Percentiles rank a stretch among this genome's conserved stretches.
Conservation (phyloP, 2,797 vertebrate genomes). For the Chlorospingus flavigularis region DNA sequence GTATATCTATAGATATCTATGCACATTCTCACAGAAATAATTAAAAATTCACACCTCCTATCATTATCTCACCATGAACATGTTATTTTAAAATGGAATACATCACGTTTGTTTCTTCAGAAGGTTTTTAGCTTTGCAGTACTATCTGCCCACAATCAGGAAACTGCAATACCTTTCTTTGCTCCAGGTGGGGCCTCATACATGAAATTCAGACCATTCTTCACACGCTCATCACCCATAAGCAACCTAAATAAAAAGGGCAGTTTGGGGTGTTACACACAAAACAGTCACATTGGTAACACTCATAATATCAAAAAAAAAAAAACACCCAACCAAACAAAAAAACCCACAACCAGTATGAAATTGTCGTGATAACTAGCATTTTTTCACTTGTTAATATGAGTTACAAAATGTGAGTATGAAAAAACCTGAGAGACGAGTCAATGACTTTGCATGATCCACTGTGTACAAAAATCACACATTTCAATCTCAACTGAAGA, state of each 20-base stretch:
- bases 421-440: background rate
- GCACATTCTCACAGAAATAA: background rate
- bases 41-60: background rate
- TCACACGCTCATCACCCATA: slow-evolving; percentile 97
- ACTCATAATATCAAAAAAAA: background rate
- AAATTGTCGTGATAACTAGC: background rate
- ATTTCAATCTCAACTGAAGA: background rate
- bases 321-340: background rate
- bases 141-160: background rate
- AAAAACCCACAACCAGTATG: background rate
- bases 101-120: background rate
- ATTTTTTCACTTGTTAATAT: background rate
- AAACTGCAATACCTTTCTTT: slow-evolving; percentile 87
- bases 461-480: background rate
- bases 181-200: slow-evolving; percentile 97
- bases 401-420: background rate
- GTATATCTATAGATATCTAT: too few relatives aligned
- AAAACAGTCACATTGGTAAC: background rate
- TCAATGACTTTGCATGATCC: accelerated
- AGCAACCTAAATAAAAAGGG: slow-evolving; percentile 81
- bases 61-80: background rate
- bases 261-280: background rate
- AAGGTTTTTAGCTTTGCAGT: background rate
- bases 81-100: background rate
- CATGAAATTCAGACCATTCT: slow-evolving; percentile 99